These are phyloP conservation scores for Procambarus clarkii DNA, from an alignment of 1,140 invertebrate genomes.

Conservation along the genomic window DNA sequence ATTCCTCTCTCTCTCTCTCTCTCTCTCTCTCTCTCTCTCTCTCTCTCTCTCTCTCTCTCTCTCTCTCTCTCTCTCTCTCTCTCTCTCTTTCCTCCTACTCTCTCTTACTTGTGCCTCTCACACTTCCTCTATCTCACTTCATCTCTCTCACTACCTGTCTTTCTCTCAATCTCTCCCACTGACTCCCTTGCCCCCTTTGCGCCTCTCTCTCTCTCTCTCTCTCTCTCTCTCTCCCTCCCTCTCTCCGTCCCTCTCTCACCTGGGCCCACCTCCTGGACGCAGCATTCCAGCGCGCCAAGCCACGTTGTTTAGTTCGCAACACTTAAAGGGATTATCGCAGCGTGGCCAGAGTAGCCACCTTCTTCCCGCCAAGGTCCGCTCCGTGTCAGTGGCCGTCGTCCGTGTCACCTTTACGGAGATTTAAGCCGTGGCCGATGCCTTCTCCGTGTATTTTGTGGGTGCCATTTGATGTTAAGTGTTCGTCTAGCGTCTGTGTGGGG, in stretches of 20 bases:
- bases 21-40: no score
- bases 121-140: no score
- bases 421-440: no score
- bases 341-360: conserved; percentile 9
- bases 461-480: no score
- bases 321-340: conserved; percentile 64
- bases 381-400: not conserved
- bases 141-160: not conserved
- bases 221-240: not conserved
- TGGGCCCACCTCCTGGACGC: conserved; percentile 29
- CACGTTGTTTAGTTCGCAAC: conserved; percentile 68
- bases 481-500: no score
- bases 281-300: conserved; percentile 63
- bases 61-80: not conserved
- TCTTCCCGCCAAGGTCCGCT: conserved; percentile 1
- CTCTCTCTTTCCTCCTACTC: no score
- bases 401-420: not conserved
- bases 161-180: not conserved
- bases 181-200: not conserved
- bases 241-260: not conserved
- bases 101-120: no score
- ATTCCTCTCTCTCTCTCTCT: no score
- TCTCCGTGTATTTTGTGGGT: no score
- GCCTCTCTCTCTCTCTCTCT: no score
- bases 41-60: no score